Percentiles rank a stretch among this genome's conserved stretches.
Evolutionary conservation across 1,140 invertebrate species (phyloP).

Genomic region (Caenorhabditis latens): DNA sequence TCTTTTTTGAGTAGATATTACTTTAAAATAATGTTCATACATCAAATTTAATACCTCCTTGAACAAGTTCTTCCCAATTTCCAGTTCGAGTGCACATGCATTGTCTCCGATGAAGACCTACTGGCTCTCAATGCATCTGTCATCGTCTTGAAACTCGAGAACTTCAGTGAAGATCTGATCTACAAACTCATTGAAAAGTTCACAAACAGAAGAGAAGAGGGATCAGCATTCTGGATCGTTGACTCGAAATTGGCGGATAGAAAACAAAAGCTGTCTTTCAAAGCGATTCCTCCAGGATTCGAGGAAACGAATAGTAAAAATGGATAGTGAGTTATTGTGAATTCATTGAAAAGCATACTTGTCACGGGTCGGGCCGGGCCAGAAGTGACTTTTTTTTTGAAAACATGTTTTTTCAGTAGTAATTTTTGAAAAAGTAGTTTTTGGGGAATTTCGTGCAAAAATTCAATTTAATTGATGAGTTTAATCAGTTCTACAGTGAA

Average conservation of each 20-base stretch:
- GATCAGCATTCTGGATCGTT: background rate
- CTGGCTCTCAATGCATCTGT: background rate
- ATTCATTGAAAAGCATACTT: background rate
- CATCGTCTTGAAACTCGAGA: background rate
- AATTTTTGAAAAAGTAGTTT: no score
- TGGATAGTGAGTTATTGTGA: background rate
- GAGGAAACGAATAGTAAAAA: background rate
- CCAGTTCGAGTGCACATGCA: background rate
- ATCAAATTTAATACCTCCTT: no score
- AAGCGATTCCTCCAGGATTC: background rate
- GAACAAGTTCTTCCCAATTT: no score
- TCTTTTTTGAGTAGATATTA: no score
- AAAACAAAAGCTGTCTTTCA: background rate
- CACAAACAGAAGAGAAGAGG: background rate
- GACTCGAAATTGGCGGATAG: background rate
- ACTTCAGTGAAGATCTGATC: background rate
- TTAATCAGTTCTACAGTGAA: no score
- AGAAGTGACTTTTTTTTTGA: no score
- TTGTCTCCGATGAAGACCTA: background rate
- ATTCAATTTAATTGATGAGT: no score
- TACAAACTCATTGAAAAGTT: conserved; percentile 5
- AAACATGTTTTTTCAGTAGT: no score
- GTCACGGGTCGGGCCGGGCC: no score
- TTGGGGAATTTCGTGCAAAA: no score
- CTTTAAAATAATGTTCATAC: background rate